A percentile compares a stretch with the other conserved stretches of the same genome.
These are phyloP conservation scores for Tetramorium parvispinum DNA, from an alignment of 1,140 invertebrate genomes.

Conservation along the genomic window DNA sequence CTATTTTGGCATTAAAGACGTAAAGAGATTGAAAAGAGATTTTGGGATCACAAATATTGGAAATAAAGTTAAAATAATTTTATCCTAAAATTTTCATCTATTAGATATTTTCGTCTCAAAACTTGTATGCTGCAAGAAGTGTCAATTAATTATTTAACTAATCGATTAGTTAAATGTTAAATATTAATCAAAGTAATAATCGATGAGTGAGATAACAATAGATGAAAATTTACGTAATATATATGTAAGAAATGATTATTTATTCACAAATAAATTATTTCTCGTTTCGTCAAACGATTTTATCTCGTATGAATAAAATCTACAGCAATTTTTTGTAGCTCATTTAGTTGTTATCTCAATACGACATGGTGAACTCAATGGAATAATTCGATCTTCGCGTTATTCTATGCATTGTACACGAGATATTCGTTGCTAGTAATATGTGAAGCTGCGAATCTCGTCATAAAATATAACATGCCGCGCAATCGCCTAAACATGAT, in stretches of 20 bases:
- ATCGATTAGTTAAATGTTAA: not conserved
- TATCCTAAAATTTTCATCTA: not conserved
- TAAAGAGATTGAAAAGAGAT: not conserved
- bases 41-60: not conserved
- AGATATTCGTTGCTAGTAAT: constrained; percentile 2
- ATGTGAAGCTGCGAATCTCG: not conserved
- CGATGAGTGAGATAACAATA: not conserved
- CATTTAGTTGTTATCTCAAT: not conserved
- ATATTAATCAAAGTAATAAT: not conserved
- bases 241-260: not conserved
- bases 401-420: constrained; percentile 34
- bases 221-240: constrained; percentile 14
- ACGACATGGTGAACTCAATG: not conserved
- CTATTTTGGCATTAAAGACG: not conserved
- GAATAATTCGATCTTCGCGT: constrained; percentile 40
- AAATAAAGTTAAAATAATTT: not conserved
- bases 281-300: constrained; percentile 1
- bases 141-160: too few relatives aligned
- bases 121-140: not conserved
- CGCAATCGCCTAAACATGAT: constrained; percentile 2
- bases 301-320: not conserved
- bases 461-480: constrained; percentile 1
- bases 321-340: not conserved
- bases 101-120: not conserved
- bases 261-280: not conserved